Conservation (phyloP, 1,140 invertebrate genomes). For the Leguminivora glycinivorella region DNA sequence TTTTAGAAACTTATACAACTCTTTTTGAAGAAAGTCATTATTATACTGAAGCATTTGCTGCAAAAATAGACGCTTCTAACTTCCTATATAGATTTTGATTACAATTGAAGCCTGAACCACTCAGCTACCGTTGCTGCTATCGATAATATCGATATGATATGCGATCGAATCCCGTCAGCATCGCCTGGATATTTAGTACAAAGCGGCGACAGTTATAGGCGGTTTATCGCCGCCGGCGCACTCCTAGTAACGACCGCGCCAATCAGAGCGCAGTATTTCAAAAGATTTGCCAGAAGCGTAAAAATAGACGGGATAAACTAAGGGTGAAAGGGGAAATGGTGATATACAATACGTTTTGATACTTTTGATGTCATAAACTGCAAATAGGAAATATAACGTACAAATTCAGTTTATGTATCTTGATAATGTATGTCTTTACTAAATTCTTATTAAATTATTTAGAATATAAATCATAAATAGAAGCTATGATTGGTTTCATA, state of each 20-base stretch:
- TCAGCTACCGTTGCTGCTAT: constrained; percentile 5
- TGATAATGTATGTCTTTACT: too few species aligned
- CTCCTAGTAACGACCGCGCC: not conserved
- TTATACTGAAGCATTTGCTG: too few species aligned
- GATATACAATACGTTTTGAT: too few species aligned
- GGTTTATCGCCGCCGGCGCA: constrained; percentile 10
- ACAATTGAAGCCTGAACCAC: too few species aligned
- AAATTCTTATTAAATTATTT: not conserved
- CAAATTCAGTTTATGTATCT: too few species aligned
- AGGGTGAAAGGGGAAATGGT: not conserved
- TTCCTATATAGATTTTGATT: too few species aligned
- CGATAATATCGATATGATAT: constrained; percentile 3
- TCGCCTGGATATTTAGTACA: constrained; percentile 18
- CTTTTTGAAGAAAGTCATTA: too few species aligned
- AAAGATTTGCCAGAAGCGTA: constrained; percentile 23
- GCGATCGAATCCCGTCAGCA: not conserved
- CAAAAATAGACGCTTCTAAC: too few species aligned
- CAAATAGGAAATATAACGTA: too few species aligned
- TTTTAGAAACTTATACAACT: too few species aligned
- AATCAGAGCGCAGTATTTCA: constrained; percentile 23
- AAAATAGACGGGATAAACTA: not conserved
- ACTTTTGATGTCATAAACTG: too few species aligned
- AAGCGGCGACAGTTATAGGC: constrained; percentile 19
- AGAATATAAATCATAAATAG: not conserved
- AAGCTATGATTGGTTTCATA: not conserved